Evolutionary conservation across 1,140 invertebrate genomes (phyloP).

Genomic region (Sitobion miscanthi): DNA sequence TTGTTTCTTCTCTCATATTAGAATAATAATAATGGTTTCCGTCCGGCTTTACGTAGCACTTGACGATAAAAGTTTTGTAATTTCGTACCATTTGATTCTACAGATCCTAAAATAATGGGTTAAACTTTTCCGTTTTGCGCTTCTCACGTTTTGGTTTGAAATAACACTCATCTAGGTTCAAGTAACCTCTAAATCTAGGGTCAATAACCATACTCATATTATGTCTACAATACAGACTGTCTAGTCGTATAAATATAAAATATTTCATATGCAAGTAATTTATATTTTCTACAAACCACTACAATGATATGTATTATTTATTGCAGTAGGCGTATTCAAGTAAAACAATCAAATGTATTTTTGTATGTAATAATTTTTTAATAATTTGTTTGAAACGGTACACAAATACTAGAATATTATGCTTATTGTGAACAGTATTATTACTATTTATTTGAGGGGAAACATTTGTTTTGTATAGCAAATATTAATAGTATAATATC

Average conservation of each 20-base stretch:
- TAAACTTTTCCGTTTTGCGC: background rate
- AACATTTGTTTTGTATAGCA: background rate
- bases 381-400: background rate
- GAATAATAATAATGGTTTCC: background rate
- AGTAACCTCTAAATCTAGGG: too few relatives aligned
- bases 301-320: background rate
- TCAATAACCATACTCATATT: background rate
- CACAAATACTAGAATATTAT: background rate
- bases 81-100: background rate
- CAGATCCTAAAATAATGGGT: background rate
- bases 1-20: slow-evolving; percentile 16
- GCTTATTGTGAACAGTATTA: background rate
- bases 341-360: background rate
- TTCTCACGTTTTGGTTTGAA: background rate
- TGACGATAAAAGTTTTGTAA: slow-evolving; percentile 17
- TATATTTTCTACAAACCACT: background rate
- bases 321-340: background rate
- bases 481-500: background rate
- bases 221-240: background rate
- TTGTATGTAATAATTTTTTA: background rate
- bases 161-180: background rate
- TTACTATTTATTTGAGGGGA: background rate
- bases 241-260: background rate
- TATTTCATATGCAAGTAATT: background rate
- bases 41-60: slow-evolving; percentile 2